These are phyloP conservation scores for Parthenolecanium corni DNA, from an alignment of 2,888 invertebrate species.

Conservation along the genomic window DNA sequence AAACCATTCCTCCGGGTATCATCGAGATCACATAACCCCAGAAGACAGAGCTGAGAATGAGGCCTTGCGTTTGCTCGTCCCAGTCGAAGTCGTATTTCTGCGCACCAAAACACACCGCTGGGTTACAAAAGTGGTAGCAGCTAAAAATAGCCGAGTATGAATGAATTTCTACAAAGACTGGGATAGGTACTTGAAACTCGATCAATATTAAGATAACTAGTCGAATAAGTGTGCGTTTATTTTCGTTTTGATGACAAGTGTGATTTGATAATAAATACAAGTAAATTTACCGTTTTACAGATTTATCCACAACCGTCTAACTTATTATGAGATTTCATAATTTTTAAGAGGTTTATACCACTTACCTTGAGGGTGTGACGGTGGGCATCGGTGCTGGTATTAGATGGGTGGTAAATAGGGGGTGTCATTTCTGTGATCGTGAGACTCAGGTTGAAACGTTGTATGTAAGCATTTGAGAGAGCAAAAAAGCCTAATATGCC, in stretches of 20 bases:
- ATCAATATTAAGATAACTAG: too few relatives aligned
- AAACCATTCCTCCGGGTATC: constrained; percentile 41
- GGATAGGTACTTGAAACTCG: too few relatives aligned
- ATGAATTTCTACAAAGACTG: too few relatives aligned
- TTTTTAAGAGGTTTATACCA: neutral
- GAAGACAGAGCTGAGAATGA: constrained; percentile 41
- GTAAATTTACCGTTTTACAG: too few relatives aligned
- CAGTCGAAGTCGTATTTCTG: constrained; percentile 50
- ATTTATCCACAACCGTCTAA: too few relatives aligned
- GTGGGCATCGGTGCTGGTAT: neutral
- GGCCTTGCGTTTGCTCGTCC: constrained; percentile 47
- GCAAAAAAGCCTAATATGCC: constrained; percentile 40
- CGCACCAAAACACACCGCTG: constrained; percentile 19
- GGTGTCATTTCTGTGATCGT: constrained; percentile 42
- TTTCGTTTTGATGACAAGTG: too few relatives aligned
- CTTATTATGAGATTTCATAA: too few relatives aligned
- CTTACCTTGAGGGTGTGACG: neutral
- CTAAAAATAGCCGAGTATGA: too few relatives aligned
- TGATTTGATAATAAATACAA: too few relatives aligned
- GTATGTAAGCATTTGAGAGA: constrained; percentile 40
- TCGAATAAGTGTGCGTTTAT: too few relatives aligned
- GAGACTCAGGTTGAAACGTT: constrained; percentile 40
- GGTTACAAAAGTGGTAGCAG: too few relatives aligned
- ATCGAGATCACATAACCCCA: constrained; percentile 43
- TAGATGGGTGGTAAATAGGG: constrained; percentile 12